These are phyloP conservation scores for Holotrichia oblita DNA, from an alignment of 1,140 invertebrate species.

Conservation along the genomic window DNA sequence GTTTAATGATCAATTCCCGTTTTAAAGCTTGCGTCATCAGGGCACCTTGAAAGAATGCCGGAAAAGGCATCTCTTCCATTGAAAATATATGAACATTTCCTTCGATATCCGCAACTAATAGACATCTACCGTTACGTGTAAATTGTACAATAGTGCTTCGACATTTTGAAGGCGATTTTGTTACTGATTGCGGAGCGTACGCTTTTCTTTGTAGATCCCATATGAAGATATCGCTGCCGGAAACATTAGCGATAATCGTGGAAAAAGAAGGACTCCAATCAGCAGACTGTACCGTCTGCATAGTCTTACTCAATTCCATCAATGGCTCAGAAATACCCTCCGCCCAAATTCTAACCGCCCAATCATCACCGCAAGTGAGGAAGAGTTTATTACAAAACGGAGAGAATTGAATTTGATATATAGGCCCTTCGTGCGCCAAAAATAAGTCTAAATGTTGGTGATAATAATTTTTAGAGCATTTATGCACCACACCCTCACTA, in stretches of 20 bases:
- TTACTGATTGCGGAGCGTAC: conserved; percentile 70
- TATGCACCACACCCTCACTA: conserved; percentile 83
- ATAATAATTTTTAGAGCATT: conserved; percentile 60
- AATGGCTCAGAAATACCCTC: conserved; percentile 70
- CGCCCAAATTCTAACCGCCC: conserved; percentile 71
- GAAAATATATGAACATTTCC: conserved; percentile 72
- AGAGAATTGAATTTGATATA: conserved; percentile 81
- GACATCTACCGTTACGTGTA: conserved; percentile 70
- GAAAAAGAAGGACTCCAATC: conserved; percentile 84
- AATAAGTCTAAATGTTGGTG: conserved; percentile 74
- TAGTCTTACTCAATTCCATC: conserved; percentile 67
- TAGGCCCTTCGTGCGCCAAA: conserved; percentile 80
- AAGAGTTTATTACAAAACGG: conserved; percentile 79
- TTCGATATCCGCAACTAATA: conserved; percentile 70
- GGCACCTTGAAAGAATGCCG: conserved; percentile 70
- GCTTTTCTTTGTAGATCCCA: conserved; percentile 78
- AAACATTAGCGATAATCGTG: conserved; percentile 81
- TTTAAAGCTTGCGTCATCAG: conserved; percentile 69
- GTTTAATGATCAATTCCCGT: conserved; percentile 70
- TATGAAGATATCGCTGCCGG: conserved; percentile 73
- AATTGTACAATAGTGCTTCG: conserved; percentile 67
- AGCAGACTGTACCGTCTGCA: conserved; percentile 71
- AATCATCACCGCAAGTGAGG: conserved; percentile 86
- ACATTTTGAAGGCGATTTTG: conserved; percentile 60
- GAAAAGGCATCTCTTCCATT: conserved; percentile 74